Evolutionary conservation across 2,888 invertebrate species (phyloP).

Genomic region (Cataglyphis altisquamis): DNA sequence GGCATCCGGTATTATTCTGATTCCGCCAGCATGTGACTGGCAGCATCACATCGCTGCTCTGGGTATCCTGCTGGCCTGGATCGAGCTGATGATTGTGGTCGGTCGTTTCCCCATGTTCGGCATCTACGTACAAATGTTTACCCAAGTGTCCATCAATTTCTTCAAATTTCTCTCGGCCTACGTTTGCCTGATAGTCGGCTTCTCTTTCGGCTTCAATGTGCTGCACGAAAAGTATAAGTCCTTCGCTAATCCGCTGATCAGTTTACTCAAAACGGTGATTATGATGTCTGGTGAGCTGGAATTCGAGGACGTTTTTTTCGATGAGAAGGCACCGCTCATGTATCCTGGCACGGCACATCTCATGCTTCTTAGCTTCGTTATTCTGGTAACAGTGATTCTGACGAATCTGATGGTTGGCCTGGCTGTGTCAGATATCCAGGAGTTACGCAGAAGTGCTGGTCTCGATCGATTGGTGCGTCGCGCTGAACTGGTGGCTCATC

Average conservation of each 20-base stretch:
- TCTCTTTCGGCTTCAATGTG: constrained; percentile 93
- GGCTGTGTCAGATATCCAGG: constrained; percentile 94
- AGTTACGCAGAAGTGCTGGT: constrained; percentile 93
- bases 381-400: constrained; percentile 93
- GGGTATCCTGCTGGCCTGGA: constrained; percentile 93
- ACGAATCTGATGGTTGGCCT: constrained; percentile 94
- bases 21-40: constrained; percentile 87
- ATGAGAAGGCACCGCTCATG: constrained; percentile 86
- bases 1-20: constrained; percentile 76
- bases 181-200: constrained; percentile 93
- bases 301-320: constrained; percentile 94
- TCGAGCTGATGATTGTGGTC: constrained; percentile 94
- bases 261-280: constrained; percentile 92
- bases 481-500: constrained; percentile 93
- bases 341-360: constrained; percentile 92
- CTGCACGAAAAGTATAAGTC: constrained; percentile 92
- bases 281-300: constrained; percentile 97
- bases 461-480: constrained; percentile 93
- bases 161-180: constrained; percentile 93
- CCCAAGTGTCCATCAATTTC: constrained; percentile 93
- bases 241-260: constrained; percentile 89
- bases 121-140: constrained; percentile 95
- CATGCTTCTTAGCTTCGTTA: constrained; percentile 92
- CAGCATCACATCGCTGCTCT: constrained; percentile 93
- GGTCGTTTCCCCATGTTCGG: constrained; percentile 95